These are phyloP conservation scores for Tupiocoris notatus DNA, from an alignment of 2,888 invertebrate genomes.

Conservation along the genomic window DNA sequence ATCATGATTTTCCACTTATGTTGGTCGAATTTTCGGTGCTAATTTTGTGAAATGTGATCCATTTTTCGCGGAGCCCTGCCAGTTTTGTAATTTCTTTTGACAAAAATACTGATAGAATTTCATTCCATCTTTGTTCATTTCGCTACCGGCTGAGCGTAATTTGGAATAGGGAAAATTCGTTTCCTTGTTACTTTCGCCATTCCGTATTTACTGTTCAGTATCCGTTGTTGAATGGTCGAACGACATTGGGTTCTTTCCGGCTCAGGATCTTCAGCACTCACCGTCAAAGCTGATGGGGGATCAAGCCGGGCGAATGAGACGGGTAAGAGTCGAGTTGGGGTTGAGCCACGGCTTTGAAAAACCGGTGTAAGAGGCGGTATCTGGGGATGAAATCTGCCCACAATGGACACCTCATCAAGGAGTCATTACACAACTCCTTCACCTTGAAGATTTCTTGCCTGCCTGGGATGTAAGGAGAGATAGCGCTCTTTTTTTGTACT, in stretches of 20 bases:
- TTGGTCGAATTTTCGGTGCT: no score
- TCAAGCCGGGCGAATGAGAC: background rate
- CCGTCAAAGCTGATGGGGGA: background rate
- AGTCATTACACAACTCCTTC: conserved; percentile 31
- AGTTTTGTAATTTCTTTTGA: no score
- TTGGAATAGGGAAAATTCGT: no score
- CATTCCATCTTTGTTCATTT: no score
- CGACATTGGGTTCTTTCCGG: background rate
- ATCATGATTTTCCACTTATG: no score
- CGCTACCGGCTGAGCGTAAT: no score
- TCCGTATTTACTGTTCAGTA: background rate
- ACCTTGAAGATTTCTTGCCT: conserved; percentile 6
- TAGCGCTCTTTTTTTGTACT: background rate
- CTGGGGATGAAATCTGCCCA: conserved; percentile 22
- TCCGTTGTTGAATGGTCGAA: background rate
- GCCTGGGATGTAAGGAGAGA: background rate
- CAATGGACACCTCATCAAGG: conserved; percentile 34
- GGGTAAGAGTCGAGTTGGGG: no score
- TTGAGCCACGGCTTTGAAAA: background rate
- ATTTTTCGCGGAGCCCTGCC: no score
- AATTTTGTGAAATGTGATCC: no score
- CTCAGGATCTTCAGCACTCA: background rate
- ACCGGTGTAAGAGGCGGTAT: background rate
- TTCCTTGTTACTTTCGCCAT: no score
- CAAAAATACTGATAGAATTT: no score